These are phyloP conservation scores for Capreolus pygargus DNA, from an alignment of 2,113 vertebrate genomes.

Conservation along the genomic window DNA sequence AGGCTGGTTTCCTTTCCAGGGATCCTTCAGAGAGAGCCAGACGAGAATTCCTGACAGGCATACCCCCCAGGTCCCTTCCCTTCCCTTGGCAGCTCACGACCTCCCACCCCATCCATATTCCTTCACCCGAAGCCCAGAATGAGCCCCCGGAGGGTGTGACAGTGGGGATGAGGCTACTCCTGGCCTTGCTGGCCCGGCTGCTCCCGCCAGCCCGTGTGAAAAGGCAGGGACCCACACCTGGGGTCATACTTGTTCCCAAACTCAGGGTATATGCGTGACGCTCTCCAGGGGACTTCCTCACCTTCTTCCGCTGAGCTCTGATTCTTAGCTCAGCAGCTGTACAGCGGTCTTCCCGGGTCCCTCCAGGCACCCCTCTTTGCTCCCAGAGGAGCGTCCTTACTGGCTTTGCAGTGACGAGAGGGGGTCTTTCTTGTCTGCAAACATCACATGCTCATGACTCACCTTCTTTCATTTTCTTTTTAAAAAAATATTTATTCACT, in stretches of 20 bases:
- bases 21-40: neutral
- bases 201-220: neutral
- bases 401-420: neutral
- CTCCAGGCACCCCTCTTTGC: neutral
- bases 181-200: neutral
- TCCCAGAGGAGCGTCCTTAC: neutral
- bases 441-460: neutral
- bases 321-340: neutral
- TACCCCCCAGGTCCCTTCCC: neutral
- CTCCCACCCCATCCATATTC: rapidly evolving
- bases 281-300: neutral
- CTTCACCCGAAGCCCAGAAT: neutral
- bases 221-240: neutral
- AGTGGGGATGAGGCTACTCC: neutral
- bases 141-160: neutral
- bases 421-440: neutral
- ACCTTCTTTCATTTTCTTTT: neutral
- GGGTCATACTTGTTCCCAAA: neutral
- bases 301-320: neutral
- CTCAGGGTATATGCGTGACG: neutral
- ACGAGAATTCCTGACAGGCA: neutral
- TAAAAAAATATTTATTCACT: neutral
- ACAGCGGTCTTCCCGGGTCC: neutral
- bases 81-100: neutral
- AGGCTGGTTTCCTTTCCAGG: neutral